Conservation (phyloP, 53 echinoderm and acorn worm genomes). For the Apostichopus leukothele region DNA sequence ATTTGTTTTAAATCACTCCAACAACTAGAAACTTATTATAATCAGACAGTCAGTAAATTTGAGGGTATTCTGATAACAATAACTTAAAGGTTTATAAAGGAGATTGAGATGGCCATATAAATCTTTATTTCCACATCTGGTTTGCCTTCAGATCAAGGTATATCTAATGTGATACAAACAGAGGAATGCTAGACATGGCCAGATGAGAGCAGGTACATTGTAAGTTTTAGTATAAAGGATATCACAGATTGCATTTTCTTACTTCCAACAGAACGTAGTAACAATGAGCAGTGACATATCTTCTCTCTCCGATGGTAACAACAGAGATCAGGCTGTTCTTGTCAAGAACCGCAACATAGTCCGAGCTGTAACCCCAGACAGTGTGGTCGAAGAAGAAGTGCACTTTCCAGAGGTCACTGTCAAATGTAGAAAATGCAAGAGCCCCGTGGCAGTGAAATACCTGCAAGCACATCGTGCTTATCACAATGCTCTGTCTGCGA, state of each 20-base stretch:
- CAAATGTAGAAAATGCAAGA: constrained; percentile 75
- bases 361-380: constrained; percentile 76
- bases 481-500: constrained; percentile 66
- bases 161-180: no score
- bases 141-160: no score
- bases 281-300: constrained; percentile 90
- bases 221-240: no score
- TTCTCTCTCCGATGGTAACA: constrained; percentile 69
- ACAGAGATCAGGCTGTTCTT: constrained; percentile 58
- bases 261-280: neutral
- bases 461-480: constrained; percentile 78
- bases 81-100: no score
- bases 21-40: no score
- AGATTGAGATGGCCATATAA: no score
- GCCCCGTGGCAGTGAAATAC: constrained; percentile 63
- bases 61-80: no score
- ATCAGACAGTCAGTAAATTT: no score
- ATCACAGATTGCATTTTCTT: neutral
- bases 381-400: constrained; percentile 57
- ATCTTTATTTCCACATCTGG: no score
- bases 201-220: no score
- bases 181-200: no score
- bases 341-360: constrained; percentile 61
- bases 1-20: no score
- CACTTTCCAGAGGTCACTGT: constrained; percentile 84